Base-by-base conservation (phyloP, 2,797 vertebrate species). In the Bovichtus diacanthus region DNA sequence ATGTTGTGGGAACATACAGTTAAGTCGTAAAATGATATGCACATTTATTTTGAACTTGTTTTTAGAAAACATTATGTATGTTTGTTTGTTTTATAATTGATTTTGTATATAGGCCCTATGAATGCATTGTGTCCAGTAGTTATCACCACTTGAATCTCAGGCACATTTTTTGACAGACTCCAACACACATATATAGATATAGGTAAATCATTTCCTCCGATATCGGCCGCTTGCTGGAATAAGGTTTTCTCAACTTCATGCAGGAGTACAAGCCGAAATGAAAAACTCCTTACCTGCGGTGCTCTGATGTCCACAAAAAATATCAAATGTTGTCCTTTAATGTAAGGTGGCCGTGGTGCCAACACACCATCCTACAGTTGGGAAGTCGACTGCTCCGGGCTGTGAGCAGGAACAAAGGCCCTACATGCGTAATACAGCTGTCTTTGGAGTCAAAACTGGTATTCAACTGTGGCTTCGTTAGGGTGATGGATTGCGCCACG, bases 281-380 rank as follows among this genome's bases (percentile, higher is more conserved):
- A 70, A 36, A 34, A 67, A 6, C 6, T 16, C 7, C 63, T 81
- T 80, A 94, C 93, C 92, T 81, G 73, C 74, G 82, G 53, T 25
- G 34, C 18, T 70, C n/a, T 23, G 54, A 41, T 65, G 21, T 68
- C 56, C 56, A 9, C 39, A n/a, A 31, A 34, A n/a, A 41, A 51
- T 60, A 64, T 86, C 64, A 88, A 65, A 78, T 25, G 41, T 21
- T 69, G 43, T 75, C 69, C 53, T 73, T n/a, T 9, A 31, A 13
- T 16, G 53, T 53, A 1, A 51, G 64, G 25, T 43, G 69, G 15
- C 39, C 38, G 25, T 15, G 31, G 70, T 36, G 55, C 60, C 60
- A 43, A 81, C 72, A 80, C 80, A 79, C 31, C 92, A 94, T 93
- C 75, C 41, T 81, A 41, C 31, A 19, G 23, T 2, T 70, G 58